A percentile compares a stretch with the other conserved stretches of the same genome.
Evolutionary conservation across 1,140 invertebrate species (phyloP).

Genomic region (Drosophila biarmipes): DNA sequence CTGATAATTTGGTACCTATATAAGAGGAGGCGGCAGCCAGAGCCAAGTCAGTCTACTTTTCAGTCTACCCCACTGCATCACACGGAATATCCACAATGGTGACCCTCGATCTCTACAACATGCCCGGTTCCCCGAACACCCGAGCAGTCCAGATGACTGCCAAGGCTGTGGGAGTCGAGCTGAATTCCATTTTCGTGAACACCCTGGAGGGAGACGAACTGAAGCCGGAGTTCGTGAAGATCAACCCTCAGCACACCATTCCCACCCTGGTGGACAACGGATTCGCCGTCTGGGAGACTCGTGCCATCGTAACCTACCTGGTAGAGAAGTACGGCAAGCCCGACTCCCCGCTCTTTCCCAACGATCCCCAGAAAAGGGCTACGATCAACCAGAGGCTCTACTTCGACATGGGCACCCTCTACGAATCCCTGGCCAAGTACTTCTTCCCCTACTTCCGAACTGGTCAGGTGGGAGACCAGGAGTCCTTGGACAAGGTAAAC

Average conservation of each 20-base stretch:
- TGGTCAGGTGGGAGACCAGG: slow-evolving; percentile 86
- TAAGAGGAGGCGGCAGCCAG: no score
- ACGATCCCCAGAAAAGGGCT: slow-evolving; percentile 87
- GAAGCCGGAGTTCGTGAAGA: slow-evolving; percentile 89
- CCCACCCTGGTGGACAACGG: slow-evolving; percentile 89
- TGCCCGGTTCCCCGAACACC: slow-evolving; percentile 88
- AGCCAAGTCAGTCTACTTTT: no score
- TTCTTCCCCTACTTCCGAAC: slow-evolving; percentile 89
- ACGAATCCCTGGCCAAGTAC: slow-evolving; percentile 86
- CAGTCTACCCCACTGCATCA: no score
- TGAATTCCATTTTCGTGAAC: slow-evolving; percentile 89
- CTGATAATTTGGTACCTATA: no score
- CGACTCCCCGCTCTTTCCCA: slow-evolving; percentile 87
- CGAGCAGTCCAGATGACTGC: slow-evolving; percentile 88
- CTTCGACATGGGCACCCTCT: slow-evolving; percentile 90
- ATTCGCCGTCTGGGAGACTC: slow-evolving; percentile 88
- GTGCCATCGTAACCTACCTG: slow-evolving; percentile 90
- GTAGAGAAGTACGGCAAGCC: slow-evolving; percentile 88
- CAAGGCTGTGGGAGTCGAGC: slow-evolving; percentile 88
- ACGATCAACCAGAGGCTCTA: slow-evolving; percentile 89
- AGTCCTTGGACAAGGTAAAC: slow-evolving; percentile 87
- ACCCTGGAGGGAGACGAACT: slow-evolving; percentile 87
- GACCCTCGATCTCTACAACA: slow-evolving; percentile 87
- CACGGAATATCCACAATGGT: neutral
- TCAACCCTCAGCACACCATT: slow-evolving; percentile 86